Percentiles rank a stretch among this genome's conserved stretches.
Evolutionary conservation across 2,797 vertebrate genomes (phyloP).

Genomic region (Poeciliopsis paucimaculata): DNA sequence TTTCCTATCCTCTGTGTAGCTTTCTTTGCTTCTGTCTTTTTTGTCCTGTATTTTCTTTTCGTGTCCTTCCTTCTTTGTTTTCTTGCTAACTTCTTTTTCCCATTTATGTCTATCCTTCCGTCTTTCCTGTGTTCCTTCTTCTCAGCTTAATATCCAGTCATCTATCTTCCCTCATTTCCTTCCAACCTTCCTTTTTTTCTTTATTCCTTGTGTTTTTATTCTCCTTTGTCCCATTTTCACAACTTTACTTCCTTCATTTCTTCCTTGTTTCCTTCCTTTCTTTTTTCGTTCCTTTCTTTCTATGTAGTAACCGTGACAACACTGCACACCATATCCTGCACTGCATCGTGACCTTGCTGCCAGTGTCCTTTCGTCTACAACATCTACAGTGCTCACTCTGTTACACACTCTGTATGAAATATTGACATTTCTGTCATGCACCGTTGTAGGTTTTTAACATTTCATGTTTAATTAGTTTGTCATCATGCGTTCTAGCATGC

Average conservation of each 20-base stretch:
- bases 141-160: background rate
- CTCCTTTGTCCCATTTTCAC: background rate
- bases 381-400: slow-evolving; percentile 23
- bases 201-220: background rate
- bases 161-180: background rate
- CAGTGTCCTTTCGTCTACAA: slow-evolving; percentile 45
- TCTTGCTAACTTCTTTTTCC: too few species aligned
- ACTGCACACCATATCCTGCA: slow-evolving; percentile 21
- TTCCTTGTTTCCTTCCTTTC: background rate
- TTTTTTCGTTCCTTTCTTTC: background rate
- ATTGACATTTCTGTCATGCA: slow-evolving; percentile 23
- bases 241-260: background rate
- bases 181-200: background rate
- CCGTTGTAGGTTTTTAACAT: slow-evolving; percentile 32
- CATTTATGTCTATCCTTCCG: background rate
- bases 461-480: slow-evolving; percentile 50
- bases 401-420: slow-evolving; percentile 10
- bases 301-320: slow-evolving; percentile 11
- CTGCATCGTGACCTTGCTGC: slow-evolving; percentile 57
- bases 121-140: background rate
- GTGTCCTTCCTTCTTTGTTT: too few species aligned
- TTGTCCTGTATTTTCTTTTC: too few species aligned
- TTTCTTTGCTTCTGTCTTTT: too few species aligned
- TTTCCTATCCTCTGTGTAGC: background rate
- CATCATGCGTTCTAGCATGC: slow-evolving; percentile 20